A percentile compares a stretch with the other conserved stretches of the same genome.
Evolutionary conservation across 2,888 invertebrate genomes (phyloP).

Genomic region (Miltochrista miniata): DNA sequence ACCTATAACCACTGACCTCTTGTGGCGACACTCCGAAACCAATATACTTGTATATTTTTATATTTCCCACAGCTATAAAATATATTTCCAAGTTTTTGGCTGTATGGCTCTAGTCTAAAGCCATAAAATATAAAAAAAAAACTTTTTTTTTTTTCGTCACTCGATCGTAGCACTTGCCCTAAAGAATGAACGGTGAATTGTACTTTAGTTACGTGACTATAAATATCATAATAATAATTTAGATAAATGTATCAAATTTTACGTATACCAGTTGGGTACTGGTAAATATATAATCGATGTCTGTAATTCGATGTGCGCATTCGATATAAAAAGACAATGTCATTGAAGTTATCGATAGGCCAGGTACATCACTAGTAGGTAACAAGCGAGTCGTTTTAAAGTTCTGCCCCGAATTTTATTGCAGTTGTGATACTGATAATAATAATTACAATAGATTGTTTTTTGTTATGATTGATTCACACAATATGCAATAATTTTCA

Average conservation of each 20-base stretch:
- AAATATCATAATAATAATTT: conserved; percentile 12
- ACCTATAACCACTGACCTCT: conserved; percentile 21
- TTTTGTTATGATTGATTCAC: conserved; percentile 30
- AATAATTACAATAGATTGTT: conserved; percentile 25
- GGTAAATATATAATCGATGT: conserved; percentile 8
- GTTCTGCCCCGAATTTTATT: conserved; percentile 47
- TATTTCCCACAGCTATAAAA: conserved; percentile 14
- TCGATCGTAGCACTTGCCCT: neutral
- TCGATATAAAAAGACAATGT: conserved; percentile 26
- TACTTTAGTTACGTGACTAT: conserved; percentile 15
- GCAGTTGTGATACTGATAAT: conserved; percentile 53
- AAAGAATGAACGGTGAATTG: conserved; percentile 12
- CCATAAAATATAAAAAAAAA: too few species aligned
- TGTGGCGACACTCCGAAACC: conserved; percentile 7
- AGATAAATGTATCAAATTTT: conserved; percentile 4
- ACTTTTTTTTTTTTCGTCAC: too few species aligned
- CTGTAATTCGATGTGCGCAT: conserved; percentile 25
- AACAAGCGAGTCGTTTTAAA: conserved; percentile 39
- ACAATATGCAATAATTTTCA: conserved; percentile 55
- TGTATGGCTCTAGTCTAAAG: conserved; percentile 8
- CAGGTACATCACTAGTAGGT: conserved; percentile 32
- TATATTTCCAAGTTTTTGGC: conserved; percentile 6
- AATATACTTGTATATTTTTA: conserved; percentile 13
- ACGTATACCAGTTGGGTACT: conserved; percentile 18
- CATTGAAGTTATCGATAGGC: conserved; percentile 20